Conservation (phyloP, 2,113 vertebrate genomes). For the Columba janthina region DNA sequence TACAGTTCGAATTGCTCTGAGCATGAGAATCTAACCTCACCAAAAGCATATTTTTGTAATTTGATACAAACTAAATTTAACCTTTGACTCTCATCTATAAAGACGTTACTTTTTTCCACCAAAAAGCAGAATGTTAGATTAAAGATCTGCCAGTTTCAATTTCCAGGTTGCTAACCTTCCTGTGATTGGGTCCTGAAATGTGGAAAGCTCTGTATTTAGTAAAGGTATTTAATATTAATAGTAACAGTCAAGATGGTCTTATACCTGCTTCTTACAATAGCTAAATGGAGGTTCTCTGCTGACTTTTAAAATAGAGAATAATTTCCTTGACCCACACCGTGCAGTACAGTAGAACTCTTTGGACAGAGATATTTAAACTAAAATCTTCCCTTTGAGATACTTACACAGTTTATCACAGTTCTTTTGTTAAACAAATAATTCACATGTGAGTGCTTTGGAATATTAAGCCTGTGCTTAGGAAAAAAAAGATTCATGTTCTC, state of each 20-base stretch:
- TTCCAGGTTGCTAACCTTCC: constrained; percentile 71
- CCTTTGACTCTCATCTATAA: constrained; percentile 79
- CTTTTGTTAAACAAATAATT: constrained; percentile 14
- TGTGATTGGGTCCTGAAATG: constrained; percentile 61
- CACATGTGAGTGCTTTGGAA: constrained; percentile 37
- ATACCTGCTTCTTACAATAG: not conserved
- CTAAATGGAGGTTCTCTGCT: not conserved
- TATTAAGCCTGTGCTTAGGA: constrained; percentile 52
- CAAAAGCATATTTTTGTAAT: constrained; percentile 81
- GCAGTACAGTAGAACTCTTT: not conserved
- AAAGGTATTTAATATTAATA: not conserved
- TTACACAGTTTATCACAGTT: not conserved
- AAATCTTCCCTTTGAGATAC: not conserved
- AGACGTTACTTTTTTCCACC: constrained; percentile 71
- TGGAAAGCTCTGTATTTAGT: not conserved
- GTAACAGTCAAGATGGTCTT: not conserved
- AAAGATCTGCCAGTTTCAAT: constrained; percentile 74
- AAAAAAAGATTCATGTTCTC: not conserved
- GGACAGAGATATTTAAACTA: not conserved
- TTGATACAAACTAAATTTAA: constrained; percentile 83
- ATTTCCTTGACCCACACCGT: not conserved
- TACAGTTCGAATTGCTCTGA: constrained; percentile 72
- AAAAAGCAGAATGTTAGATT: constrained; percentile 69
- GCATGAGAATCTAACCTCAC: constrained; percentile 81
- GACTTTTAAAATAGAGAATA: not conserved